A percentile compares a stretch with the other conserved stretches of the same genome.
phyloP scores from a whole-genome alignment of 1,140 invertebrate genomes.

The Tetraneura akinire region DNA sequence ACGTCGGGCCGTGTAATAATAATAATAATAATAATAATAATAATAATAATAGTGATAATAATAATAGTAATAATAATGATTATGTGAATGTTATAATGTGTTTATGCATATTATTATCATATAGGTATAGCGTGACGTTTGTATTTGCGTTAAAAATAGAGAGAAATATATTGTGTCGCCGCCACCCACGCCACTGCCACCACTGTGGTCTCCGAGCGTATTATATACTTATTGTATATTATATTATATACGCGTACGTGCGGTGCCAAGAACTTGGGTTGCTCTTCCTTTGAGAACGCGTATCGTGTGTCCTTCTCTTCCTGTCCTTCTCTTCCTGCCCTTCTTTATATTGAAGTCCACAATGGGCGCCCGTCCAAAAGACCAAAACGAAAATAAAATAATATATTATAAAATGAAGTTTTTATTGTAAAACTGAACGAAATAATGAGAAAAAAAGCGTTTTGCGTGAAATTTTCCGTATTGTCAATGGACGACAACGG shows the following conservation, averaged over 20 bases:
- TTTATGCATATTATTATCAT: no score
- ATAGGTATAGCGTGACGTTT: not conserved
- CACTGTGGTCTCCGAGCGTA: no score
- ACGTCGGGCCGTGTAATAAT: no score
- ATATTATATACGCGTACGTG: no score
- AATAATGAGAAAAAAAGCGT: not conserved
- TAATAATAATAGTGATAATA: no score
- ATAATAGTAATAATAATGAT: no score
- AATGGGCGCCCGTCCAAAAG: not conserved
- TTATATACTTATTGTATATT: not conserved
- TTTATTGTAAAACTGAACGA: no score
- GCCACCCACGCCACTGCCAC: not conserved
- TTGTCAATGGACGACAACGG: no score
- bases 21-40: no score
- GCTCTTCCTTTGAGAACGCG: not conserved
- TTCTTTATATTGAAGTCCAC: not conserved
- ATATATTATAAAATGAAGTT: not conserved
- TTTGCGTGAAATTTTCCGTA: not conserved
- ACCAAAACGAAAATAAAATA: not conserved
- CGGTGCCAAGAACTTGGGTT: not conserved
- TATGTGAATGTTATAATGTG: no score
- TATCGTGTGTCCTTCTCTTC: not conserved
- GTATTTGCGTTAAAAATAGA: constrained; percentile 22
- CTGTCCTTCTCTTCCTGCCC: not conserved
- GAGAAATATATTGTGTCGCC: not conserved